Evolutionary conservation across 2,888 invertebrate genomes (phyloP).

Genomic region (Lamellibrachia columna): DNA sequence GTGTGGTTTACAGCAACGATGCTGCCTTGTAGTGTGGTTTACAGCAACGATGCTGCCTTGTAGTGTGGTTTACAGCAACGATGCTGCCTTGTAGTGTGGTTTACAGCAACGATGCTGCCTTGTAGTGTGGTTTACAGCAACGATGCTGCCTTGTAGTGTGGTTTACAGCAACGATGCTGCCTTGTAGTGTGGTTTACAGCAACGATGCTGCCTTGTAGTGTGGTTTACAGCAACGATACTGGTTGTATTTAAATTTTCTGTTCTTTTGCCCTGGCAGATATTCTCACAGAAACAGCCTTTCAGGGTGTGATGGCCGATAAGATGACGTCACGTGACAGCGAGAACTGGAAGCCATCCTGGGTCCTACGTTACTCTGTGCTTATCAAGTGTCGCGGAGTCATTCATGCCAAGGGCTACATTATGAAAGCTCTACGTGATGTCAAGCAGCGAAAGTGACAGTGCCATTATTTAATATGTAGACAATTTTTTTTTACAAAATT

Average conservation of each 20-base stretch:
- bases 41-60: no score
- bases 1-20: no score
- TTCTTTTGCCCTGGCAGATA: constrained; percentile 43
- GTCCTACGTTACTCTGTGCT: constrained; percentile 87
- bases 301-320: constrained; percentile 64
- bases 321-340: constrained; percentile 72
- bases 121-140: no score
- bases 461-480: not conserved
- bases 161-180: no score
- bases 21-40: no score
- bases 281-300: constrained; percentile 50
- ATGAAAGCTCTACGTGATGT: constrained; percentile 49
- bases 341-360: constrained; percentile 73
- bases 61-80: no score
- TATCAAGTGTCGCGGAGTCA: constrained; percentile 88
- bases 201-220: no score
- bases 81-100: no score
- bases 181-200: no score
- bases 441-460: constrained; percentile 23
- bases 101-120: no score
- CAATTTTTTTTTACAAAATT: not conserved
- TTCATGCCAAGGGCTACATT: constrained; percentile 90
- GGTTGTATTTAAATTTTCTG: not conserved
- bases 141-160: no score
- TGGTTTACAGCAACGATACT: not conserved